These are phyloP conservation scores for Sarcophaga peregrina DNA, from an alignment of 1,140 invertebrate genomes.

Conservation along the genomic window DNA sequence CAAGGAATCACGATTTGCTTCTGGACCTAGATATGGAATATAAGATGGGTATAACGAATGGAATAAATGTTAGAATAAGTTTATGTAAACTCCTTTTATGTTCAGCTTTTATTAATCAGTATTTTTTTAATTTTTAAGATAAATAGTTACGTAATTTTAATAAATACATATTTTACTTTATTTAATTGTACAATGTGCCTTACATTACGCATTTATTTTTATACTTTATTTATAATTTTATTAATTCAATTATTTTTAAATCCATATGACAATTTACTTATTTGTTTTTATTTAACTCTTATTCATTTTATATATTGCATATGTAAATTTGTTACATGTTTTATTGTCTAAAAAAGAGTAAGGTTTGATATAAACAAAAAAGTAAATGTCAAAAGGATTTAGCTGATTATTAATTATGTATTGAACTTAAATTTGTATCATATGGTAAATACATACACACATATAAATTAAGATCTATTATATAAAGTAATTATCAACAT, in stretches of 20 bases:
- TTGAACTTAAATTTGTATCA: no score
- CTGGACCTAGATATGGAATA: slow-evolving; percentile 66
- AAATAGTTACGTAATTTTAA: not conserved
- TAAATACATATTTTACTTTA: slow-evolving; percentile 16
- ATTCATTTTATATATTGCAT: no score
- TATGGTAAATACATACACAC: no score
- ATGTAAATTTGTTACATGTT: no score
- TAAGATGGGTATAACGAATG: slow-evolving; percentile 61
- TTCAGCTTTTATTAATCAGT: not conserved
- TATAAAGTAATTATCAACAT: no score
- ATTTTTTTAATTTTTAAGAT: not conserved
- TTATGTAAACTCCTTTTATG: not conserved
- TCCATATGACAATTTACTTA: no score
- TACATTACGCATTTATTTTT: slow-evolving; percentile 35
- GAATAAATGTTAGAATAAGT: not conserved
- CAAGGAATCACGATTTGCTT: slow-evolving; percentile 62
- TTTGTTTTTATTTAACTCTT: no score
- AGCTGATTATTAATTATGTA: no score
- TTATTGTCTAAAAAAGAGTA: no score
- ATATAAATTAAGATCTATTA: no score
- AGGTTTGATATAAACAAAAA: no score
- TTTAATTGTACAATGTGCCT: slow-evolving; percentile 34
- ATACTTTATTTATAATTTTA: not conserved
- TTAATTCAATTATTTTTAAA: not conserved
- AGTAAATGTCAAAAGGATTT: no score